Conservation (phyloP, 2,113 vertebrate genomes). For the Hyperoodon ampullatus region DNA sequence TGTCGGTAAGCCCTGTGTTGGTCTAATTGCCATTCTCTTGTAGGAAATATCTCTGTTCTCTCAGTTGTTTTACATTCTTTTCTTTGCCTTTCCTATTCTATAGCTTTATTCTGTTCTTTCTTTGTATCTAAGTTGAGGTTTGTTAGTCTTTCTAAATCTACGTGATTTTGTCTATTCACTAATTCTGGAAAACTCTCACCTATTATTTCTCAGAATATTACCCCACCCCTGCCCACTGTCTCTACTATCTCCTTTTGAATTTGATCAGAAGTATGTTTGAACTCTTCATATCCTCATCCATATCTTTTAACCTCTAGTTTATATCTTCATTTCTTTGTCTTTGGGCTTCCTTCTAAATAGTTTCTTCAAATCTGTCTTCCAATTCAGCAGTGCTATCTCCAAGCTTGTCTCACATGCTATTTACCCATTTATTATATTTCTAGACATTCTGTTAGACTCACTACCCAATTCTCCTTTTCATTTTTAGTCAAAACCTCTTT, state of each 20-base stretch:
- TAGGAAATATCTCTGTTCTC: neutral
- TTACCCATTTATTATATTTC: neutral
- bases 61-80: neutral
- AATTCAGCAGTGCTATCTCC: neutral
- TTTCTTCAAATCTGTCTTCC: neutral
- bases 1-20: neutral
- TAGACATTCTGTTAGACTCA: neutral
- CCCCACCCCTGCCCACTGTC: fast-evolving
- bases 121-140: neutral
- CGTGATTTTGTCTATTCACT: neutral
- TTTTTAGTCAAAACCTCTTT: neutral
- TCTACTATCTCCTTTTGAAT: neutral
- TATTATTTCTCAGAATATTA: neutral
- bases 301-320: neutral
- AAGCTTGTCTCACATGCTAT: neutral
- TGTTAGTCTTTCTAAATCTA: neutral
- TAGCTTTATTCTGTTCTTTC: neutral
- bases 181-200: neutral
- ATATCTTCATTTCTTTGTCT: neutral
- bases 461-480: neutral
- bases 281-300: neutral
- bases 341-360: neutral
- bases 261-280: neutral
- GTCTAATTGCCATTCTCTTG: neutral
- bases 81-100: neutral